Conservation (phyloP, 2,113 vertebrate genomes). For the Xiphophorus hellerii region DNA sequence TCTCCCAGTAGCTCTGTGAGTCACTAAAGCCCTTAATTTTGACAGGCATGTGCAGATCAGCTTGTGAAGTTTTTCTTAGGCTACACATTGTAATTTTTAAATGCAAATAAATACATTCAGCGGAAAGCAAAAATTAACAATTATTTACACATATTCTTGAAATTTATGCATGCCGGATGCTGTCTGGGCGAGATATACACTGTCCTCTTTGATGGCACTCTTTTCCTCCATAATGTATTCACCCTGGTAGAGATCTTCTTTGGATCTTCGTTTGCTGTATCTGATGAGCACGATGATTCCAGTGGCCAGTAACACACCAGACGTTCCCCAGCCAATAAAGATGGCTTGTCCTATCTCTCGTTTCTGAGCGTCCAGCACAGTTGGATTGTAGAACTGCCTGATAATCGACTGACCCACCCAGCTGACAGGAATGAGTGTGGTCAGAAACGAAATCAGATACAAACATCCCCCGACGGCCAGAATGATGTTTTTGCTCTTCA, state of each 20-base stretch:
- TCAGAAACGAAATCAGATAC: slow-evolving; percentile 70
- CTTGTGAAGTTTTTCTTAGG: background rate
- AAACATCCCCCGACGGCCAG: slow-evolving; percentile 70
- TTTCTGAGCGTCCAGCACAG: slow-evolving; percentile 64
- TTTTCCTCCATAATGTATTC: background rate
- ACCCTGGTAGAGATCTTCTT: slow-evolving; percentile 17
- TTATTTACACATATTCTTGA: slow-evolving; percentile 62
- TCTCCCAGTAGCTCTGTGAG: too few relatives aligned
- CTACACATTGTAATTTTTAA: background rate
- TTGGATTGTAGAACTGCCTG: slow-evolving; percentile 74
- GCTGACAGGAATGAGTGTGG: slow-evolving; percentile 76
- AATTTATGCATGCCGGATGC: slow-evolving; percentile 35
- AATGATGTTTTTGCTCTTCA: slow-evolving; percentile 65
- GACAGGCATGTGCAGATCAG: background rate
- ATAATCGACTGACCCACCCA: slow-evolving; percentile 78
- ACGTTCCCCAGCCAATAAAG: slow-evolving; percentile 79
- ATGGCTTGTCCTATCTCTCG: slow-evolving; percentile 78
- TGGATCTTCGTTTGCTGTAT: slow-evolving; percentile 52
- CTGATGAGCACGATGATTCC: slow-evolving; percentile 71
- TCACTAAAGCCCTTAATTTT: background rate
- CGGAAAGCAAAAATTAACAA: background rate
- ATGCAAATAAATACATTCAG: background rate
- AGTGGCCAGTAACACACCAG: slow-evolving; percentile 66
- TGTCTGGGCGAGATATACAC: background rate
- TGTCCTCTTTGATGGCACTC: background rate